Evolutionary conservation across 2,113 vertebrate species (phyloP), one percentile per base, ranked within the genome.

Genomic region (Oxygymnocypris stewartii): DNA sequence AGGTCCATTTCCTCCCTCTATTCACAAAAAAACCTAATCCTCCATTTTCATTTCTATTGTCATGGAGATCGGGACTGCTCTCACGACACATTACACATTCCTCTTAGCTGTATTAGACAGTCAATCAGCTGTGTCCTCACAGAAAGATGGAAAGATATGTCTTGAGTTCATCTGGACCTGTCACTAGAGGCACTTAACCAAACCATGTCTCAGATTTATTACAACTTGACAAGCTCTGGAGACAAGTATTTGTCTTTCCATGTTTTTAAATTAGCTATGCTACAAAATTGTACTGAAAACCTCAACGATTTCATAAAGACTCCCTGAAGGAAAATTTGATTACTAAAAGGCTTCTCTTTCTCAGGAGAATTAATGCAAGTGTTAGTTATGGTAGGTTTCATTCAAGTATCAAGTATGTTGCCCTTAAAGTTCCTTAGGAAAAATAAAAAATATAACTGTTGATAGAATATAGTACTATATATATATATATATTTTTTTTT

Each of bases 1-100:
- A 83, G 87, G 23, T 80, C 84, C 85, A 90, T 92, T 92, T 94
- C 90, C 91, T 88, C 74, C 82, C 85, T 90, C 87, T 90, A 93
- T 94, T 94, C 90, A 93, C 88, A 92, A 93, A 91, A 88, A 77
- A 82, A 31, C n/a, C 44, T 87, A 91, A 92, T 92, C 88, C 91
- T 90, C 83, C 85, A 90, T 92, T 92, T 91, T 92, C 90, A 92
- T 91, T 92, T 89, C 85, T 88, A 88, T 90, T 90, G 88, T 91
- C 89, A 84, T 49, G 75, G 88, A 91, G 88, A 89, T 91, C 87
- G 40, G 35, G 79, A 87, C 79, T 44, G 84, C 89, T 88, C 86
- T 90, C 88, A 69, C 79, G 83, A 86, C 87, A 90, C 88, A 89
- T 90, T 90, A 90, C 77, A 91, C 47, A 59, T 86, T 86, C 90